Percentiles rank a stretch among this genome's conserved stretches.
phyloP scores from a whole-genome alignment of 1,140 invertebrate genomes.

The Papilio polytes region DNA sequence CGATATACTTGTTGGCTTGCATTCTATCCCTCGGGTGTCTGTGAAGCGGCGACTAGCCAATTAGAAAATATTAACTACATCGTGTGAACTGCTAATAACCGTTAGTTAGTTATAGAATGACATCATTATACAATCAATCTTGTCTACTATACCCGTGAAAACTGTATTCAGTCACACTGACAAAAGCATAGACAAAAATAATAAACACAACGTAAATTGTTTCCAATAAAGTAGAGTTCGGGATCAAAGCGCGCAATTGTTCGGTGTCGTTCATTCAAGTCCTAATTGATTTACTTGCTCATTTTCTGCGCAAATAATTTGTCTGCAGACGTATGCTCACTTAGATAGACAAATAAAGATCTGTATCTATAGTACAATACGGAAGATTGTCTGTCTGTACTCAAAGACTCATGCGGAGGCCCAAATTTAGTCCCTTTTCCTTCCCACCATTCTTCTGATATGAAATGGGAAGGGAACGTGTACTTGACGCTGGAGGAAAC shows the following conservation, averaged over 20 bases:
- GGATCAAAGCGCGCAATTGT: constrained; percentile 65
- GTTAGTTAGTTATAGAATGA: not conserved
- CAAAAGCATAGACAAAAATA: constrained; percentile 6
- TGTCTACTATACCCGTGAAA: not conserved
- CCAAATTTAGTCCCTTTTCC: too few relatives aligned
- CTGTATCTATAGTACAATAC: too few relatives aligned
- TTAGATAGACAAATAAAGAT: not conserved
- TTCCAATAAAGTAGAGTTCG: constrained; percentile 65
- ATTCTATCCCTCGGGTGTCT: constrained; percentile 7
- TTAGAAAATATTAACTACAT: constrained; percentile 13
- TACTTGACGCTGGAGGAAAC: too few relatives aligned
- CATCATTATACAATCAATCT: not conserved
- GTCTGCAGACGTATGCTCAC: not conserved
- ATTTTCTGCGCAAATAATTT: constrained; percentile 52
- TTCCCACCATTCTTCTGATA: too few relatives aligned
- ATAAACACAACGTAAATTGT: constrained; percentile 35
- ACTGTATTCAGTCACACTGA: not conserved
- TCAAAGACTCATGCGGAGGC: too few relatives aligned
- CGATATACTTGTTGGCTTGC: not conserved
- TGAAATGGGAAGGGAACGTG: too few relatives aligned
- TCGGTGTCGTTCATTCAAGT: constrained; percentile 62
- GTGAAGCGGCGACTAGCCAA: not conserved
- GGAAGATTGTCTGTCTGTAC: too few relatives aligned
- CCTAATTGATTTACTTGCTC: constrained; percentile 77
- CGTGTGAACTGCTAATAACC: not conserved